phyloP scores from a whole-genome alignment of 1,140 invertebrate species.

The Drosophila prosaltans region DNA sequence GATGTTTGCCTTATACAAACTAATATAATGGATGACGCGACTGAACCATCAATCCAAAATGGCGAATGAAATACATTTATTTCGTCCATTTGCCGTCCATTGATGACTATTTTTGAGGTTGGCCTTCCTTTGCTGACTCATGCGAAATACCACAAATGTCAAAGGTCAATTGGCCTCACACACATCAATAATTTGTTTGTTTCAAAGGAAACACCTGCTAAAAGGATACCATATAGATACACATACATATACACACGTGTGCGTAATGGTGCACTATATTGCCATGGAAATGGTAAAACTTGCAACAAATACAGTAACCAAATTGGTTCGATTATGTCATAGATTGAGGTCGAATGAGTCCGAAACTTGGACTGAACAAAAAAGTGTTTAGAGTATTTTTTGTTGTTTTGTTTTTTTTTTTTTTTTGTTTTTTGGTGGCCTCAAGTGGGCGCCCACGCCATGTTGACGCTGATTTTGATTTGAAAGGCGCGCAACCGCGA shows the following conservation, averaged over 20 bases:
- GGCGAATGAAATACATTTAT: conserved; percentile 2
- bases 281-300: conserved; percentile 43
- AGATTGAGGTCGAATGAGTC: conserved; percentile 34
- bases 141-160: conserved; percentile 39
- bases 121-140: conserved; percentile 27
- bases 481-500: conserved; percentile 70
- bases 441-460: conserved; percentile 65
- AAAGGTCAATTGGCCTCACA: conserved; percentile 44
- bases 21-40: conserved; percentile 41
- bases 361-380: conserved; percentile 12
- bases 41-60: conserved; percentile 1
- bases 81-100: not conserved
- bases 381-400: conserved; percentile 17
- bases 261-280: conserved; percentile 16
- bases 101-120: conserved; percentile 3
- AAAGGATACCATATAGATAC: not conserved
- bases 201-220: conserved; percentile 32
- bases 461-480: conserved; percentile 33
- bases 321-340: conserved; percentile 53
- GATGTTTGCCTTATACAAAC: conserved; percentile 9
- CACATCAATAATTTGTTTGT: conserved; percentile 42
- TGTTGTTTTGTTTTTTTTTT: conserved; percentile 23
- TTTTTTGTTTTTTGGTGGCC: conserved; percentile 8
- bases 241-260: not conserved
- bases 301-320: conserved; percentile 29